Conservation (phyloP, 2,113 vertebrate genomes). For the Lethenteron reissneri region DNA sequence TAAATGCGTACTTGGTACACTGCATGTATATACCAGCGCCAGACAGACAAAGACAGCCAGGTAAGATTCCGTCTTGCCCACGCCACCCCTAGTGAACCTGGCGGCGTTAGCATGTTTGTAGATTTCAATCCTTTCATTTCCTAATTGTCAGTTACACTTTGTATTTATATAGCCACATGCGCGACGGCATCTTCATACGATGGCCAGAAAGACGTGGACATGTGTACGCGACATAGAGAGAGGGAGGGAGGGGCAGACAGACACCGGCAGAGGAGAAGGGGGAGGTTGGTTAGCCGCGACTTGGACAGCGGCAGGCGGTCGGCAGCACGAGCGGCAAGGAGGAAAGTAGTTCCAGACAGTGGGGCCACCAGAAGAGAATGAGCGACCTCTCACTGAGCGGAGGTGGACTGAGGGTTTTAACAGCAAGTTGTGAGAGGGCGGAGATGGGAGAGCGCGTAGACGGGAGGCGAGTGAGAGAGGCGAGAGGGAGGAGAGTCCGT, state of each 20-base stretch:
- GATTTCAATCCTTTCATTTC: too few species aligned
- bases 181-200: conserved; percentile 10
- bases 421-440: not conserved
- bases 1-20: too few species aligned
- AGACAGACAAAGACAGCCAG: too few species aligned
- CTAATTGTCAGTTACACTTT: too few species aligned
- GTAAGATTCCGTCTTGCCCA: too few species aligned
- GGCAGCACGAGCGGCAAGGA: conserved; percentile 12
- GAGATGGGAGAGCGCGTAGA: too few species aligned
- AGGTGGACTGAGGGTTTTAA: not conserved
- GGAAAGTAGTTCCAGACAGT: not conserved
- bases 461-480: too few species aligned
- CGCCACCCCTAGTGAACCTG: too few species aligned
- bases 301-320: conserved; percentile 3
- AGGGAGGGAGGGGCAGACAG: not conserved
- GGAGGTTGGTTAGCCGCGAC: not conserved
- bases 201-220: not conserved
- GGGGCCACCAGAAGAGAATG: not conserved
- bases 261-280: not conserved
- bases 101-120: too few species aligned
- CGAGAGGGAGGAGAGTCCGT: too few species aligned
- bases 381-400: conserved; percentile 8
- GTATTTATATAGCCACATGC: conserved; percentile 13
- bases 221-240: not conserved
- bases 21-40: too few species aligned